Conservation (phyloP, 2,888 invertebrate species). For the Fragum fragum region DNA sequence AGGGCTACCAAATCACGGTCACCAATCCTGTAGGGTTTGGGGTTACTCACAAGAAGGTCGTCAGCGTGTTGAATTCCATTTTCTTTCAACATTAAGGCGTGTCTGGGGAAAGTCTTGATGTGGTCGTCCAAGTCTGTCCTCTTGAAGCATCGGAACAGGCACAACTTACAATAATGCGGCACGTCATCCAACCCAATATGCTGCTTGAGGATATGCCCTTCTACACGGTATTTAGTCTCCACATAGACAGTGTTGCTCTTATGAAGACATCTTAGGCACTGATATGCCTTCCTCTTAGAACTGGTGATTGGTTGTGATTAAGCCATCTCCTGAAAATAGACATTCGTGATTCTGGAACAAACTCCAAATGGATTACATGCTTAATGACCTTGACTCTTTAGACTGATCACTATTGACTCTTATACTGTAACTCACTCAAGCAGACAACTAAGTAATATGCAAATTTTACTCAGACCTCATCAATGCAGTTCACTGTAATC, state of each 20-base stretch:
- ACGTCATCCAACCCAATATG: constrained; percentile 9
- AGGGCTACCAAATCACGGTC: not conserved
- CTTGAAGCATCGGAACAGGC: constrained; percentile 11
- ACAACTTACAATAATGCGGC: constrained; percentile 6
- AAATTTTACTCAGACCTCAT: too few species aligned
- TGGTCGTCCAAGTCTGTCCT: not conserved
- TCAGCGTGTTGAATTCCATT: not conserved
- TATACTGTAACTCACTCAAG: too few species aligned
- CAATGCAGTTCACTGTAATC: too few species aligned
- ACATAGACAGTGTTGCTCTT: not conserved
- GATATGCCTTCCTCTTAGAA: constrained; percentile 9
- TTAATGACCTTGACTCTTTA: too few species aligned
- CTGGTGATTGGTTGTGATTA: too few species aligned
- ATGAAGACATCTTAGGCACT: not conserved
- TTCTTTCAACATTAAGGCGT: constrained; percentile 2
- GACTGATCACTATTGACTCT: too few species aligned
- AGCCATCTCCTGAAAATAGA: too few species aligned
- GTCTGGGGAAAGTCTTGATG: not conserved
- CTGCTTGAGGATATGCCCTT: not conserved
- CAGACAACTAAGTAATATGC: too few species aligned
- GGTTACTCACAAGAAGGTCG: not conserved
- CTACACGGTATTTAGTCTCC: constrained; percentile 15
- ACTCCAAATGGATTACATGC: too few species aligned
- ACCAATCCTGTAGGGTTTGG: not conserved
- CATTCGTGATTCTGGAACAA: too few species aligned